phyloP scores from a whole-genome alignment of 1,140 invertebrate species.

The Leptopilina boulardi region DNA sequence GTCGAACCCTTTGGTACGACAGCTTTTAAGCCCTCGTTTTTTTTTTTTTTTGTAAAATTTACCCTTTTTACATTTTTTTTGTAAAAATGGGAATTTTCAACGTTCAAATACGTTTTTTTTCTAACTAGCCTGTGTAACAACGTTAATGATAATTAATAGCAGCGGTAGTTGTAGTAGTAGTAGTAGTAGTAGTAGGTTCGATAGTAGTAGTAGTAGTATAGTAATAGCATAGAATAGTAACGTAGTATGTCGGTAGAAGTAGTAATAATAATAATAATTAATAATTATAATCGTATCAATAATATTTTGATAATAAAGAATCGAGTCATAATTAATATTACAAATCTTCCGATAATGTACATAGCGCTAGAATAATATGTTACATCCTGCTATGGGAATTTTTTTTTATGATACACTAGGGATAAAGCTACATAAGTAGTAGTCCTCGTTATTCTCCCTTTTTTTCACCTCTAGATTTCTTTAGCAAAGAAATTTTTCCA shows the following conservation, averaged over 20 bases:
- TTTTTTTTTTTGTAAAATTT: constrained; percentile 33
- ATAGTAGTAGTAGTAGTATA: constrained; percentile 52
- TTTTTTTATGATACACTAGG: constrained; percentile 71
- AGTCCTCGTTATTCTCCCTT: constrained; percentile 47
- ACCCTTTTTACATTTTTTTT: neutral
- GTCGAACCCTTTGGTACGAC: constrained; percentile 66
- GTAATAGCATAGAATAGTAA: constrained; percentile 54
- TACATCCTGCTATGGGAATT: constrained; percentile 71
- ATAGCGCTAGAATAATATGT: constrained; percentile 70
- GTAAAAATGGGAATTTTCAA: constrained; percentile 52
- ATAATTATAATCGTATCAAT: constrained; percentile 64
- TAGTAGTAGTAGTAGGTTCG: constrained; percentile 51
- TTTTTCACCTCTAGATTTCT: constrained; percentile 44
- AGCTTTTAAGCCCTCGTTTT: constrained; percentile 42
- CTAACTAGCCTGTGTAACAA: constrained; percentile 63
- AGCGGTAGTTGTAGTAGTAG: constrained; percentile 50
- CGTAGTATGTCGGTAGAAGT: constrained; percentile 55
- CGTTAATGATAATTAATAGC: constrained; percentile 62
- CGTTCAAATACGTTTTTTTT: constrained; percentile 61
- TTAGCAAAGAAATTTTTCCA: neutral
- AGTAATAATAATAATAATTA: constrained; percentile 54
- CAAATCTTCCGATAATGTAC: constrained; percentile 68
- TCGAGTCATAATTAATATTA: constrained; percentile 65
- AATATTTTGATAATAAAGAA: constrained; percentile 59
- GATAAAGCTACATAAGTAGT: constrained; percentile 66